Evolutionary conservation across 1,140 invertebrate species (phyloP).

Genomic region (Homarus americanus): DNA sequence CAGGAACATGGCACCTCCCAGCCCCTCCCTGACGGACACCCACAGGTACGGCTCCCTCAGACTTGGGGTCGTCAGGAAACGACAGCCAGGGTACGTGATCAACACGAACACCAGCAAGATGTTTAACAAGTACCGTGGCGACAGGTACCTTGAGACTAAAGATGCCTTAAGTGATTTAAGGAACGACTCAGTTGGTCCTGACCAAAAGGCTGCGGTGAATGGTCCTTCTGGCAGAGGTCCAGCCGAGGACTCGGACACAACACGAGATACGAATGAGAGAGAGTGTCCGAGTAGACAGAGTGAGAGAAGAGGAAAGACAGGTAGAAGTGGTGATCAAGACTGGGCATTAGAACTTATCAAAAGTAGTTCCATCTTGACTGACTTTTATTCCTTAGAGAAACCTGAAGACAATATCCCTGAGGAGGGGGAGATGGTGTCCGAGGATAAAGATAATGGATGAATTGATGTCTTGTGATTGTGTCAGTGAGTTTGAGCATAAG

Average conservation of each 20-base stretch:
- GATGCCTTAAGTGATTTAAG: background rate
- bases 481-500: background rate
- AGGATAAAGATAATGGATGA: background rate
- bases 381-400: slow-evolving; percentile 53
- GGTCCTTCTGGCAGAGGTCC: background rate
- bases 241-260: background rate
- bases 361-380: slow-evolving; percentile 50
- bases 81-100: slow-evolving; percentile 33
- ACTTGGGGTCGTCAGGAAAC: slow-evolving; percentile 31
- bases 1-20: slow-evolving; percentile 23
- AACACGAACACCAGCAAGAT: slow-evolving; percentile 23
- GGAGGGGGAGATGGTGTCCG: background rate
- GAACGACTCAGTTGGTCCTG: background rate
- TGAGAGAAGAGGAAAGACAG: background rate
- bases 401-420: background rate
- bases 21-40: slow-evolving; percentile 15
- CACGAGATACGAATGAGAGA: background rate
- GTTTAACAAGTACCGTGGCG: slow-evolving; percentile 13
- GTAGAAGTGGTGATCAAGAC: slow-evolving; percentile 27
- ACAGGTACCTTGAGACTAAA: background rate
- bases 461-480: background rate
- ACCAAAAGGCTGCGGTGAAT: background rate
- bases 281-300: slow-evolving; percentile 32
- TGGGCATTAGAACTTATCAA: slow-evolving; percentile 55
- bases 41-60: slow-evolving; percentile 49